These are phyloP conservation scores for Synanceia verrucosa DNA, from an alignment of 2,797 vertebrate species.

Conservation along the genomic window DNA sequence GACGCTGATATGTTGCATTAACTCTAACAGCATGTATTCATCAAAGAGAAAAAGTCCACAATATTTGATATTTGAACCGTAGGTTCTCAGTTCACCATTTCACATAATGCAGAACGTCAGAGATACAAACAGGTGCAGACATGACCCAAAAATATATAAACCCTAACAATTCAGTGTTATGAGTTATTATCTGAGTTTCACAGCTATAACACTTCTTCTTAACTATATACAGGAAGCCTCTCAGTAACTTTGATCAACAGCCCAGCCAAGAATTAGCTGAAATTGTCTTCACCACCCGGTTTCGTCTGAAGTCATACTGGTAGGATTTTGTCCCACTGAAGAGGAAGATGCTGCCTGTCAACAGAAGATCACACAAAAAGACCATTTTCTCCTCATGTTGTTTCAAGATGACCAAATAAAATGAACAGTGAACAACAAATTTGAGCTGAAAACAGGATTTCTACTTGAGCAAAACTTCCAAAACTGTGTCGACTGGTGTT, in stretches of 20 bases:
- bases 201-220: background rate
- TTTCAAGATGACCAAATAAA: background rate
- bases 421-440: slow-evolving; percentile 2
- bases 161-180: background rate
- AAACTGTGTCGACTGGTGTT: slow-evolving; percentile 16
- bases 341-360: slow-evolving; percentile 71
- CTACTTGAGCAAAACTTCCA: background rate
- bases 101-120: background rate
- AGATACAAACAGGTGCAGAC: background rate
- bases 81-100: background rate
- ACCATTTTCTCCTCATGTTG: background rate
- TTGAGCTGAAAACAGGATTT: slow-evolving; percentile 5
- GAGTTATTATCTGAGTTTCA: background rate
- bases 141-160: background rate
- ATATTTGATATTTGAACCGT: background rate
- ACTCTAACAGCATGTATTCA: background rate
- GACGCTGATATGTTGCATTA: too few species aligned
- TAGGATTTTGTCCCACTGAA: slow-evolving; percentile 70
- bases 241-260: slow-evolving; percentile 55
- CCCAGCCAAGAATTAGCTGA: slow-evolving; percentile 71
- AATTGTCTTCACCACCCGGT: slow-evolving; percentile 49
- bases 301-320: slow-evolving; percentile 67
- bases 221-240: background rate
- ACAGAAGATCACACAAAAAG: slow-evolving; percentile 12
- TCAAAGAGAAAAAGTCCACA: background rate